Percentiles rank a stretch among this genome's conserved stretches.
Conservation (phyloP, 2,797 vertebrate species). For the Platyrinchus mystaceus region DNA sequence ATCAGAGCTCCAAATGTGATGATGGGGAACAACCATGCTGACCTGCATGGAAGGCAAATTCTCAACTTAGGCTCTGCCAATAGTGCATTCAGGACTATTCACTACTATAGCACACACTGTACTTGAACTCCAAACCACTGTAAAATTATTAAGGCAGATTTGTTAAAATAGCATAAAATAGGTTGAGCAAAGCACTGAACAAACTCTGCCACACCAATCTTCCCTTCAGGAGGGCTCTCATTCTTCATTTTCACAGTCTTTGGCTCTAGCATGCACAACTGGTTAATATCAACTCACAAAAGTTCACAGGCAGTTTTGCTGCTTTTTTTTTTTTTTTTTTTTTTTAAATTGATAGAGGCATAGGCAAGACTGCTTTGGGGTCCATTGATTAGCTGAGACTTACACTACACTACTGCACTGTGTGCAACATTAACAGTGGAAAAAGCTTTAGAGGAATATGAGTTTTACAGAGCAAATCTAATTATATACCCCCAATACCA, state of each 20-base stretch:
- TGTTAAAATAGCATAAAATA: not conserved
- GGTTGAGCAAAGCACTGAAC: not conserved
- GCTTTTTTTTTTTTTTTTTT: not conserved
- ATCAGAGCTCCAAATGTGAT: not conserved
- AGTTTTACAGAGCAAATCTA: not conserved
- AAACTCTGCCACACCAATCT: not conserved
- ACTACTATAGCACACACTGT: not conserved
- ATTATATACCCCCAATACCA: not conserved
- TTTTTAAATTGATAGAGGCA: not conserved
- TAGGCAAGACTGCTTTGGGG: not conserved
- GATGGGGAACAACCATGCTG: not conserved
- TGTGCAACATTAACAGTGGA: not conserved
- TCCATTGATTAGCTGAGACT: not conserved
- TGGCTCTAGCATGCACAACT: not conserved
- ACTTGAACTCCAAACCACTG: not conserved
- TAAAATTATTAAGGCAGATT: not conserved
- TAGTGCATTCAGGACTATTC: not conserved
- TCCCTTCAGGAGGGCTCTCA: not conserved
- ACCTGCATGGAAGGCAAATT: not conserved
- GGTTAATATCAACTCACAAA: not conserved
- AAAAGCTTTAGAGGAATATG: not conserved
- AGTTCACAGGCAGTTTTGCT: not conserved
- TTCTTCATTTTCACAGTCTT: not conserved
- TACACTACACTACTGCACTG: not conserved
- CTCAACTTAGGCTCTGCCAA: not conserved